Base-by-base conservation (phyloP, 2,888 invertebrate species). In the Cheilosia urbana region DNA sequence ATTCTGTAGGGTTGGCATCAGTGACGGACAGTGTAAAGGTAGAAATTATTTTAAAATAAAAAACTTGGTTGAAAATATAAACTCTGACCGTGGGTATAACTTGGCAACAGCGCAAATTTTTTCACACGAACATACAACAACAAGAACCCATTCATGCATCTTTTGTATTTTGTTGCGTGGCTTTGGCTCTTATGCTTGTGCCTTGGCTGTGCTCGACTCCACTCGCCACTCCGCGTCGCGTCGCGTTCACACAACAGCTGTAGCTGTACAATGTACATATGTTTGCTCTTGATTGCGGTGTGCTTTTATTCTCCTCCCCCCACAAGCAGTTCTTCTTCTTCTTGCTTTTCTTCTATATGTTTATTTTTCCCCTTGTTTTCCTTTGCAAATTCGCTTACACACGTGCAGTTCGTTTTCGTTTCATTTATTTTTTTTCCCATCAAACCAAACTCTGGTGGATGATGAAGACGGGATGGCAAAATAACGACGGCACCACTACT, bases 121-220 rank as follows among this genome's bases (percentile, higher is more conserved):
- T 49, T 60, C 21, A 58, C 11, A 62, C 55, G 27, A 51, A 45
- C 2, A 17, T 40, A 60, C 40, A 73, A 65, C 63, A 65, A 53
- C 47, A 62, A 45, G 34, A 72, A 73, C 49, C 57, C 80, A 75
- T 80, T 80, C 73, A 80, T 80, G 80, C 80, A 80, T 80, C 62
- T 68, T 73, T 73, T 72, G 65, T 80, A 57, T 68, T 73, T 73
- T 72, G 65, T 79, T 73, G 79, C 73, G 66, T 80, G 80, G 45
- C 58, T 37, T 34, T 57, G 68, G 55, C 69, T 40, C 45, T 45
- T 15, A 19, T 15, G 37, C 45, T 45, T 24, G 45, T 17, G 17
- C 17, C 45, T 45, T 45, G 47, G 47, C 45, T 45, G 45, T 45
- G 2, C 15, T 27, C 27, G 27, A 40, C 30, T 17, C 19, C 11